Evolutionary conservation across 2,888 invertebrate genomes (phyloP).

Genomic region (Falcaria lacertinaria): DNA sequence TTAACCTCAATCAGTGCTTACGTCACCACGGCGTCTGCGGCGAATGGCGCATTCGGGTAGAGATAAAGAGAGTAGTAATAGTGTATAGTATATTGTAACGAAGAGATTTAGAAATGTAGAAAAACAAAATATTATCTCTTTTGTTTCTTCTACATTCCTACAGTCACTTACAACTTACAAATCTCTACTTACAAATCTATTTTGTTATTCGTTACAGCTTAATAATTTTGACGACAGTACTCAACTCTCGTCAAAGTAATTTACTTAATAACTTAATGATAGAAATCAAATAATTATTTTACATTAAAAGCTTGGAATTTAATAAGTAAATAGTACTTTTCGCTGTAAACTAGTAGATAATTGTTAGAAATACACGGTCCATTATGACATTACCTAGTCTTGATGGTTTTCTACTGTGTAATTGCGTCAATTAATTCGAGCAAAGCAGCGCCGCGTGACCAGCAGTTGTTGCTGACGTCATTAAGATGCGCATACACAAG

Average conservation of each 20-base stretch:
- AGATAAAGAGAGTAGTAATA: too few relatives aligned
- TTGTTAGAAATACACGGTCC: slow-evolving; percentile 56
- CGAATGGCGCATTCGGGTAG: background rate
- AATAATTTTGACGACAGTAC: too few relatives aligned
- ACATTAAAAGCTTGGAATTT: slow-evolving; percentile 34
- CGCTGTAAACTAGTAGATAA: slow-evolving; percentile 45
- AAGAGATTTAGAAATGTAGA: too few relatives aligned
- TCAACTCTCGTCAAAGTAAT: too few relatives aligned
- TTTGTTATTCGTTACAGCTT: too few relatives aligned
- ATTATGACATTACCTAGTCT: slow-evolving; percentile 55
- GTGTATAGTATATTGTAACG: too few relatives aligned
- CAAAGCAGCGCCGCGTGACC: slow-evolving; percentile 57
- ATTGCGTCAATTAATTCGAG: slow-evolving; percentile 72
- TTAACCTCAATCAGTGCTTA: slow-evolving; percentile 1
- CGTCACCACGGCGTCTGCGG: background rate
- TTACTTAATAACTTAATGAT: too few relatives aligned
- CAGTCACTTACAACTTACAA: too few relatives aligned
- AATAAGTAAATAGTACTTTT: slow-evolving; percentile 44
- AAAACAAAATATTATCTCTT: too few relatives aligned
- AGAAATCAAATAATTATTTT: slow-evolving; percentile 26
- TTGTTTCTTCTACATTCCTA: too few relatives aligned
- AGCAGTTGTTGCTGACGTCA: slow-evolving; percentile 54
- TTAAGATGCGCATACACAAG: slow-evolving; percentile 62
- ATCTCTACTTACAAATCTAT: too few relatives aligned
- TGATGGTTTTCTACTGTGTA: slow-evolving; percentile 70